phyloP scores from a whole-genome alignment of 2,888 invertebrate species.

The Pharmacophagus antenor region DNA sequence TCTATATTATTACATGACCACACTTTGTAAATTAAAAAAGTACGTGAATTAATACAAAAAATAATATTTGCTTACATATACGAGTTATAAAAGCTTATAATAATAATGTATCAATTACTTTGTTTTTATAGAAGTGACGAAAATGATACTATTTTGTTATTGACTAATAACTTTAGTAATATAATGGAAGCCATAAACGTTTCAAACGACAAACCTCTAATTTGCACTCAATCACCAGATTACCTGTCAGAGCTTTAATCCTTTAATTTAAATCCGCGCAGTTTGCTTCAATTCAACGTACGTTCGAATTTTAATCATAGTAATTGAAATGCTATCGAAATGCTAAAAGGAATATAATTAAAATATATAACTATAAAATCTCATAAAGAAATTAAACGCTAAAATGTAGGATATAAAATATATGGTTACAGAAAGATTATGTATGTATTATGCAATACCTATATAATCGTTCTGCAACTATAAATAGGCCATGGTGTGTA shows the following conservation, averaged over 20 bases:
- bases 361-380: neutral
- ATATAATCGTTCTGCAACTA: too few species aligned
- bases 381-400: too few species aligned
- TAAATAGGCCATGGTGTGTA: too few species aligned
- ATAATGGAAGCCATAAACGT: neutral
- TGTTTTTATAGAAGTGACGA: too few species aligned
- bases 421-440: too few species aligned
- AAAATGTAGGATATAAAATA: too few species aligned
- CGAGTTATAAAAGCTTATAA: neutral
- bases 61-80: too few species aligned
- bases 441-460: too few species aligned
- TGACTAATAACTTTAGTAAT: neutral
- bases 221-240: neutral
- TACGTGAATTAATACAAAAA: too few species aligned
- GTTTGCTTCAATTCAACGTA: slow-evolving; percentile 1
- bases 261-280: slow-evolving; percentile 2
- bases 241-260: slow-evolving; percentile 1
- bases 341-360: slow-evolving; percentile 12
- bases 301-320: slow-evolving; percentile 13
- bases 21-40: too few species aligned
- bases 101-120: too few species aligned
- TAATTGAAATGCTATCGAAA: slow-evolving; percentile 11
- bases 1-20: too few species aligned
- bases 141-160: neutral
- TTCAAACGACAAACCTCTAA: neutral